phyloP scores from a whole-genome alignment of 2,797 vertebrate species.

The Sorex maritimensis region DNA sequence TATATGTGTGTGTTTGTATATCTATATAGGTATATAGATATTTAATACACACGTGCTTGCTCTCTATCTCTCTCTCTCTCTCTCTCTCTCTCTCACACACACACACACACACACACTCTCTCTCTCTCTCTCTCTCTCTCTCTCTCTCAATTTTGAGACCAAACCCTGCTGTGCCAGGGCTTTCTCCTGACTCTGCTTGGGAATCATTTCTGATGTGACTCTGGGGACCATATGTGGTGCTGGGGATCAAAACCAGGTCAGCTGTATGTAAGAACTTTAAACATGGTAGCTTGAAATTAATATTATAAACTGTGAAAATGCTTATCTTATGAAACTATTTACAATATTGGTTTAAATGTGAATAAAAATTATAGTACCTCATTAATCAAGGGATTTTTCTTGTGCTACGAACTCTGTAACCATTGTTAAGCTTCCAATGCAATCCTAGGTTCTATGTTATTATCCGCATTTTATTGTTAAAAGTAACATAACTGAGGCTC shows the following conservation, averaged over 20 bases:
- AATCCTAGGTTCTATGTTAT: not conserved
- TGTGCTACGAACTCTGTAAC: not conserved
- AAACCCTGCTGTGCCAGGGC: not conserved
- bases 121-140: too few species aligned
- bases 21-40: too few species aligned
- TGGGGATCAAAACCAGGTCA: too few species aligned
- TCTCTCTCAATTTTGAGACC: not conserved
- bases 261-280: not conserved
- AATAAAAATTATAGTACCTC: not conserved
- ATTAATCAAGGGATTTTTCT: not conserved
- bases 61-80: too few species aligned
- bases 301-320: not conserved
- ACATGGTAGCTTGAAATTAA: not conserved
- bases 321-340: constrained; percentile 24
- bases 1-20: too few species aligned
- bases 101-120: too few species aligned
- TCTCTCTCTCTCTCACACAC: too few species aligned
- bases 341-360: not conserved
- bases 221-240: too few species aligned
- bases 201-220: too few species aligned
- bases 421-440: constrained; percentile 24
- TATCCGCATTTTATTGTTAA: not conserved
- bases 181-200: too few species aligned
- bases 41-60: too few species aligned
- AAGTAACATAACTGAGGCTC: not conserved